phyloP scores from a whole-genome alignment of 2,113 vertebrate species.

The Ameiurus melas region DNA sequence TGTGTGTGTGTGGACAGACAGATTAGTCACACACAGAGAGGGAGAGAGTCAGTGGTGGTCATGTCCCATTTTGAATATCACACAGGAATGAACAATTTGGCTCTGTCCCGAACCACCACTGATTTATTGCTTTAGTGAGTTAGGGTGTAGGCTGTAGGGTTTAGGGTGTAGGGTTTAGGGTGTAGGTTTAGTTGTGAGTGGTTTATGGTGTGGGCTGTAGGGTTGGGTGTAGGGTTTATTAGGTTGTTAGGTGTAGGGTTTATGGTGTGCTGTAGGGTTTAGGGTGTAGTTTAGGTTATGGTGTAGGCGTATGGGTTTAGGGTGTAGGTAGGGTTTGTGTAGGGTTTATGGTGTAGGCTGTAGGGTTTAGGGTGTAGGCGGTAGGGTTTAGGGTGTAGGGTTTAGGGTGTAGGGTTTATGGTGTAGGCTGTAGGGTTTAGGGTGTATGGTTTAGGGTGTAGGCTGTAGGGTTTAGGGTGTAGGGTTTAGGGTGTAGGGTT shows the following conservation, averaged over 20 bases:
- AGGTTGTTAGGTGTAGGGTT: neutral
- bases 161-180: neutral
- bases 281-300: too few species aligned
- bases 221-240: neutral
- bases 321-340: neutral
- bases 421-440: neutral
- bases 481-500: neutral
- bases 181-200: neutral
- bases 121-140: conserved; percentile 37
- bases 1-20: neutral
- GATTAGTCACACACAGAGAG: neutral
- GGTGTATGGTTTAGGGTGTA: neutral
- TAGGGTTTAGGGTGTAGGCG: neutral
- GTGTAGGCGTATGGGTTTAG: too few species aligned
- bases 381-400: neutral
- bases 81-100: neutral
- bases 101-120: conserved; percentile 1
- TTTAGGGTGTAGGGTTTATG: neutral
- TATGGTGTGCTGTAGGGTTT: neutral
- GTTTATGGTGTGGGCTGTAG: too few species aligned
- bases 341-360: neutral
- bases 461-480: neutral
- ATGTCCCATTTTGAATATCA: neutral
- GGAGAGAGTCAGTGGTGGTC: conserved; percentile 33
- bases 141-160: neutral